Conservation (phyloP, 2,113 vertebrate genomes). For the Pseudonaja textilis region DNA sequence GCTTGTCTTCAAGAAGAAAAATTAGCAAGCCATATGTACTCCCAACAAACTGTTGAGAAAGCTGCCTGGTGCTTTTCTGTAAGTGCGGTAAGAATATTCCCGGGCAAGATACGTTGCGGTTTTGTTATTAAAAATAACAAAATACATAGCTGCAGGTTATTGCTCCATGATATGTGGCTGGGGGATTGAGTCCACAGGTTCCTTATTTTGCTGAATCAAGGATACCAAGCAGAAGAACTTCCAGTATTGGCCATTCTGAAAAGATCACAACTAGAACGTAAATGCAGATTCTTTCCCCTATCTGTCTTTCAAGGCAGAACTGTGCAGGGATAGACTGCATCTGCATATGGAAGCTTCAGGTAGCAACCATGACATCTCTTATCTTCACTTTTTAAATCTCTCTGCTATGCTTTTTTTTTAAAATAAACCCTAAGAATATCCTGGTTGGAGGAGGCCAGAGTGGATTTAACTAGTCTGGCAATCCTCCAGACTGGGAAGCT, state of each 20-base stretch:
- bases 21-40: background rate
- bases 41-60: background rate
- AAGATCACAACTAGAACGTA: background rate
- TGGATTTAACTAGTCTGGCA: background rate
- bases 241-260: background rate
- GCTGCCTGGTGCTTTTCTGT: background rate
- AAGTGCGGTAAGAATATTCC: background rate
- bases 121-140: background rate
- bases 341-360: background rate
- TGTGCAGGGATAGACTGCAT: background rate
- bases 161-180: background rate
- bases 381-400: background rate
- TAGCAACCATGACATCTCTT: background rate
- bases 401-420: background rate
- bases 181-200: background rate
- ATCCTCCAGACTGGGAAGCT: background rate
- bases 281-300: background rate
- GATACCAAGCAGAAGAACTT: background rate
- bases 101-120: background rate
- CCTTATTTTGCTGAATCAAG: background rate
- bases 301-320: background rate
- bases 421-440: background rate
- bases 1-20: background rate
- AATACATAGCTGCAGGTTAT: background rate
- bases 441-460: background rate